A percentile compares a stretch with the other conserved stretches of the same genome.
Evolutionary conservation across 1,140 invertebrate genomes (phyloP).

Genomic region (Rhopalosiphum padi): DNA sequence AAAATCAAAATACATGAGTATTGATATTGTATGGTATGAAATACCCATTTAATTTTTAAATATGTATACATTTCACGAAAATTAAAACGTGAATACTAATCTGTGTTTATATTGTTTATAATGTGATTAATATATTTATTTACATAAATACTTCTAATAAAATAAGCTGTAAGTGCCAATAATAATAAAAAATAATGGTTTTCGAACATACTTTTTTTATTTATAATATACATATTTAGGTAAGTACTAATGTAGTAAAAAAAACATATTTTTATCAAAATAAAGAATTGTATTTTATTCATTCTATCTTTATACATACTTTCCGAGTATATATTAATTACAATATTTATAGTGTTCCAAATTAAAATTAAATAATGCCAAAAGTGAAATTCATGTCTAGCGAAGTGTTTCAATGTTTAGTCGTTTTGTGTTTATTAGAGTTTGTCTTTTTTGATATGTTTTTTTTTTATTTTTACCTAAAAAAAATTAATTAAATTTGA

Average conservation of each 20-base stretch:
- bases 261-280: not conserved
- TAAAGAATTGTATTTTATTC: not conserved
- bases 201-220: no score
- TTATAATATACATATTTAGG: not conserved
- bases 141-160: no score
- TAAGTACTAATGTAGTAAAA: not conserved
- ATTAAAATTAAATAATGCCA: slow-evolving; percentile 29
- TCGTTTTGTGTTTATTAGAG: not conserved
- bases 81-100: no score
- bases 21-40: no score
- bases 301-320: not conserved
- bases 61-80: no score
- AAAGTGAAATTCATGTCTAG: slow-evolving; percentile 36
- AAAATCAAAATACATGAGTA: no score
- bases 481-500: not conserved
- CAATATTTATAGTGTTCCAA: not conserved
- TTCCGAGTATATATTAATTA: not conserved
- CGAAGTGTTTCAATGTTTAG: slow-evolving; percentile 18
- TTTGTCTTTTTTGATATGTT: not conserved
- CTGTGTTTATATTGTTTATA: no score
- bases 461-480: not conserved
- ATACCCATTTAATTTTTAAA: no score
- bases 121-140: no score
- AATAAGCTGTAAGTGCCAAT: no score
- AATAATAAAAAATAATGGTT: no score